Evolutionary conservation across 1,140 invertebrate species (phyloP).

Genomic region (Stegodyphus mimosarum): DNA sequence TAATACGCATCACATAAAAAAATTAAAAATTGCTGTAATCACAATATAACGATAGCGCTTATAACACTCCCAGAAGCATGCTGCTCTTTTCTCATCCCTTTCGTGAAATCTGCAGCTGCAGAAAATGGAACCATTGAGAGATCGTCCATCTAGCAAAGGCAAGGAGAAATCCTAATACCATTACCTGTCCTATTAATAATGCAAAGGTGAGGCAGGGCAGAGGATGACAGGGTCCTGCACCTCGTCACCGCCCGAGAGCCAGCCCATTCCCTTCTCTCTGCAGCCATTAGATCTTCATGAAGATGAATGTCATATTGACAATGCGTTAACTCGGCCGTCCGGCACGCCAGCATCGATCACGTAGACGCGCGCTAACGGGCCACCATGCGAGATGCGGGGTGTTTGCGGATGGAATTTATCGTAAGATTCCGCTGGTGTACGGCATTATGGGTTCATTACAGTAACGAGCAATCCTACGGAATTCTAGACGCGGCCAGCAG

Average conservation of each 20-base stretch:
- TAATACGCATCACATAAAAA: too few species aligned
- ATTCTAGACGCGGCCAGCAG: too few species aligned
- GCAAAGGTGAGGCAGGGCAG: constrained; percentile 2
- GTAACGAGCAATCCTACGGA: too few species aligned
- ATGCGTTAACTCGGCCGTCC: constrained; percentile 23
- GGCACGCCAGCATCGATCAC: constrained; percentile 5
- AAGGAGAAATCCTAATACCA: constrained; percentile 10
- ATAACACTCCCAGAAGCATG: too few species aligned
- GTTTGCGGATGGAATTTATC: constrained; percentile 27
- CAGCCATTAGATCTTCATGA: constrained; percentile 26
- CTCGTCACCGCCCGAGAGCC: not conserved
- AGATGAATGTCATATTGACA: constrained; percentile 46
- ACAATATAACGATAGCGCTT: too few species aligned
- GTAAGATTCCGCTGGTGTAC: not conserved
- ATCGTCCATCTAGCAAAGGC: not conserved
- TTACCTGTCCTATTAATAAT: constrained; percentile 31
- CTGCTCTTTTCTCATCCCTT: too few species aligned
- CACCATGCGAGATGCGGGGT: not conserved
- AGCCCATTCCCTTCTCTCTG: too few species aligned
- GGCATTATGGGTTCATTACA: constrained; percentile 17
- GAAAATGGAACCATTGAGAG: too few species aligned
- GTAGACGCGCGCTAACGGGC: not conserved
- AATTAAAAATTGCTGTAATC: too few species aligned
- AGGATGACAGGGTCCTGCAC: constrained; percentile 8
- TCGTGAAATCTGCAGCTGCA: too few species aligned